Evolutionary conservation across 1,140 invertebrate species (phyloP), one percentile per base, ranked within the genome.

Genomic region (Melitaea cinxia): DNA sequence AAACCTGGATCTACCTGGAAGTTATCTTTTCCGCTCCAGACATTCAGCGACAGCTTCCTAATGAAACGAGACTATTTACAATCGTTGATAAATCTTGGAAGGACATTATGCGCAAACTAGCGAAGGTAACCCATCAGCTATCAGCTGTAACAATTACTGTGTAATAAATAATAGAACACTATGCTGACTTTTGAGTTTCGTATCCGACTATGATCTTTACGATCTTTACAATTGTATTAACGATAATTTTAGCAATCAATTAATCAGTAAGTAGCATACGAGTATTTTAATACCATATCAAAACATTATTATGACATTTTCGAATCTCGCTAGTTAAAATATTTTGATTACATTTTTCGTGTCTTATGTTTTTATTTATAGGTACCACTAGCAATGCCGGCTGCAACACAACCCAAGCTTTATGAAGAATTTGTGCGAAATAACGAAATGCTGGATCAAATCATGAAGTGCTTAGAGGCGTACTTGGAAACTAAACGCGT

Each of bases 1-100:
- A 95, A 72, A 95, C 95, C 42, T 98, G 96, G 96, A 91, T 97
- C 2, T 97, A 98, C 75, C 86, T 97, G 45, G 96, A 97, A 81
- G 95, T 96, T 4, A 97, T 98, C 73, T 98, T 98, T 82, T 94
- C 94, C n/a, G 96, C 96, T 0, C 95, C 96, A 0, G 96, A 97
- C 75, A 97, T 98, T 68, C 96, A 97, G 77, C 91, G 96, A 19
- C 96, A 98, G 81, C 79, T 98, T 45, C 96, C 97, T 0, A 93
- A 94, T 45, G 97, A 98, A 84, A 94, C 96, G 0, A 96, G 95
- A 78, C 93, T 97, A 75, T 98, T 98, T 80, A 91, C 94, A 19
- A 91, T 94, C 64, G 96, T 97, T 0, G 96, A 97, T 80, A 96
- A 96, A 80, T 95, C 95, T 0, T 98, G 95, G 93, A 97, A 97